Conservation (phyloP, 2,888 invertebrate species). For the Caenorhabditis angaria region DNA sequence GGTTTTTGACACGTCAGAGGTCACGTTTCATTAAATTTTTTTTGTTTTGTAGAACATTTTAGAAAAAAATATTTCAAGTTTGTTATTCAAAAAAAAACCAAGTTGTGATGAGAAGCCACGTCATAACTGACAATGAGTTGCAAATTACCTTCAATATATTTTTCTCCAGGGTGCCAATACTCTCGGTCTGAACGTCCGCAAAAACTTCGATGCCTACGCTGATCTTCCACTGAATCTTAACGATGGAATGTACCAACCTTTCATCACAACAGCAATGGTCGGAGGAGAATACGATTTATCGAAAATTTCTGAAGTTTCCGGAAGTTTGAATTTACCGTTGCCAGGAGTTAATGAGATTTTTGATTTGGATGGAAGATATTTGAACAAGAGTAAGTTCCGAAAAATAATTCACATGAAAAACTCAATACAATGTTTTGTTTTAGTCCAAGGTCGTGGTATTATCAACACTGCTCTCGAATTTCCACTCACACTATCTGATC, state of each 20-base stretch:
- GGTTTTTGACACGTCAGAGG: no score
- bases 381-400: conserved; percentile 18
- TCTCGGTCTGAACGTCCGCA: conserved; percentile 55
- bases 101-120: no score
- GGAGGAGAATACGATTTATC: conserved; percentile 36
- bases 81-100: no score
- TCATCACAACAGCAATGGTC: conserved; percentile 8
- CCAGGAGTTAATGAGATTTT: conserved; percentile 40
- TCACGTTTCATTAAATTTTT: no score
- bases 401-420: background rate
- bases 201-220: conserved; percentile 59
- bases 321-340: conserved; percentile 26
- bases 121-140: no score
- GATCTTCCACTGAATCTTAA: conserved; percentile 28
- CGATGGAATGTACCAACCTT: conserved; percentile 21
- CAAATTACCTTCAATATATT: background rate
- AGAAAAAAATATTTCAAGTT: no score
- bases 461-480: conserved; percentile 30
- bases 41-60: no score
- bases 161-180: conserved; percentile 59
- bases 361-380: conserved; percentile 33
- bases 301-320: conserved; percentile 40
- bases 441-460: conserved; percentile 32
- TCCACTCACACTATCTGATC: conserved; percentile 38
- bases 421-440: background rate